These are phyloP conservation scores for Eciton burchellii DNA, from an alignment of 1,140 invertebrate genomes.

Conservation along the genomic window DNA sequence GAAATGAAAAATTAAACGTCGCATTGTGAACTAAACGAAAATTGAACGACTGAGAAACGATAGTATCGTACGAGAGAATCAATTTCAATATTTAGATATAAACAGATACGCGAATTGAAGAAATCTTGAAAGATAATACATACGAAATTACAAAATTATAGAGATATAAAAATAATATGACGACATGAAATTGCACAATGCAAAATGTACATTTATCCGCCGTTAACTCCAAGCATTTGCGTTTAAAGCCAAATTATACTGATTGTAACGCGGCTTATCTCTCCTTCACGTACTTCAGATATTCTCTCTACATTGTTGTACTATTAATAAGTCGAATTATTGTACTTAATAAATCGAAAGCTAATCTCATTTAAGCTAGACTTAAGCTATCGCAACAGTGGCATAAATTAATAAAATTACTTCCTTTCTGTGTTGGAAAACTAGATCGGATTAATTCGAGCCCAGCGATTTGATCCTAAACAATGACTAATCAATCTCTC, in stretches of 20 bases:
- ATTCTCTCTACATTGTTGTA: too few species aligned
- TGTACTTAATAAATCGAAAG: constrained; percentile 12
- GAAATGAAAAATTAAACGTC: neutral
- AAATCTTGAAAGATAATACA: neutral
- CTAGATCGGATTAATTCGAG: neutral
- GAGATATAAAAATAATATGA: neutral
- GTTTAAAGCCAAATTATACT: neutral
- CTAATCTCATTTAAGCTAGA: constrained; percentile 21
- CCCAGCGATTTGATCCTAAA: neutral
- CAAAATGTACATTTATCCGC: neutral
- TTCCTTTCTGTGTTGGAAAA: neutral
- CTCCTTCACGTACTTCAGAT: neutral
- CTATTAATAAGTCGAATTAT: constrained; percentile 1
- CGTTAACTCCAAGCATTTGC: neutral
- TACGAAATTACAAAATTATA: neutral
- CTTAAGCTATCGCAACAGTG: constrained; percentile 1
- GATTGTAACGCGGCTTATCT: neutral
- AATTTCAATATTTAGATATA: neutral
- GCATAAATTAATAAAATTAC: constrained; percentile 43
- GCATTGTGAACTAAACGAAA: neutral
- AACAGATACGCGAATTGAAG: neutral
- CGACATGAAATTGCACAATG: neutral
- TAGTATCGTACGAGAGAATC: neutral
- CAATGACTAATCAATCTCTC: neutral
- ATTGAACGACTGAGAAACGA: neutral